Base-by-base conservation (phyloP, 2,888 invertebrate genomes). In the Dioctria rufipes region DNA sequence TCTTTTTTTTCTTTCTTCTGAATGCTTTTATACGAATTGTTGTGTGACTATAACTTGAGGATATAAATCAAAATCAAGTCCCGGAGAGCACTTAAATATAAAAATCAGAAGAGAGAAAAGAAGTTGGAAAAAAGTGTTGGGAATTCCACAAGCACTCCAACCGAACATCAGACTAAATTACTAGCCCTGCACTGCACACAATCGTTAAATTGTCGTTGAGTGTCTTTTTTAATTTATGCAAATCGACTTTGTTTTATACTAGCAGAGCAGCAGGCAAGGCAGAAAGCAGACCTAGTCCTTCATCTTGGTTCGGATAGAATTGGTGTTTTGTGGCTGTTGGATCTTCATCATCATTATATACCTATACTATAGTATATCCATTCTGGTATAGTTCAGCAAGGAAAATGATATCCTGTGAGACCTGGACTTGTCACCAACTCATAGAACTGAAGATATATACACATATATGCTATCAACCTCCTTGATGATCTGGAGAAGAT, bases 231-330 rank as follows among this genome's bases (percentile, higher is more conserved):
- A 81, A 75, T 65, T 69, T 77, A 81, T 78, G 80, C 49, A 66
- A 66, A 60, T 11, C 42, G n/a, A 87, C 79, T 79, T 78, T 79
- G 79, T 79, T 65, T 79, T 79, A 66, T 65, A 37, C 37, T 54
- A 13, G 51, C 13, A 9, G 43, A 13, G 51, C 13, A 9, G 43
- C 13, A 60, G 43, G 60, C 25, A 75, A 11, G 51, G 60, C 25
- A 37, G 39, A 8, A 9, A 8, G 37, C 63, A 8, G 39, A 63
- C 25, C 25, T 2, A 37, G 39, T 40, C 25, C 8, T 9, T 25
- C 40, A 42, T 58, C 60, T 42, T 13, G 42, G 40, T 4, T 43
- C 3, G 58, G 13, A 67, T 46, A 13, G 39, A 39, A 43, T 69
- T 51, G 25, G 51, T 69, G 54, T 69, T 69, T 54, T 69, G 69